These are phyloP conservation scores for Enteromius mattozi DNA, from an alignment of 2,797 vertebrate genomes.

Conservation along the genomic window DNA sequence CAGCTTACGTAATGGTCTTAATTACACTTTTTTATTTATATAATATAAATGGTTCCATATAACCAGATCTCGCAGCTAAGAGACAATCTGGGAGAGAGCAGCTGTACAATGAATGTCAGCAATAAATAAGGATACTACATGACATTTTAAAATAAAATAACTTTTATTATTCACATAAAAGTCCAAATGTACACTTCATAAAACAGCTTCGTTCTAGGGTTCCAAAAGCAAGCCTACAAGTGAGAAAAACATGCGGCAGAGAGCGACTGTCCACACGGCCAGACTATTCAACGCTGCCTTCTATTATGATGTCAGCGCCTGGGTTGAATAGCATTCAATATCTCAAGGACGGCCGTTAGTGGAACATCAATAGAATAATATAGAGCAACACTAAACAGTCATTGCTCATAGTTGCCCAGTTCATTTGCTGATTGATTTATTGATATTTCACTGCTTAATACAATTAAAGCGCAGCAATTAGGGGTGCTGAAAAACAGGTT, in stretches of 20 bases:
- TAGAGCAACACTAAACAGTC: slow-evolving; percentile 65
- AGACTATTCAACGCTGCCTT: slow-evolving; percentile 69
- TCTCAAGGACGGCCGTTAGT: slow-evolving; percentile 71
- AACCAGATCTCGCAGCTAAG: not conserved
- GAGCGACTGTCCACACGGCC: slow-evolving; percentile 63
- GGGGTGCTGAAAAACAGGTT: slow-evolving; percentile 74
- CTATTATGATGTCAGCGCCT: slow-evolving; percentile 85
- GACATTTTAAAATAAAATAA: not conserved
- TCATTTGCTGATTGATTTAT: slow-evolving; percentile 83
- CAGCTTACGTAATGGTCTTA: not conserved
- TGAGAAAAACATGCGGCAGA: slow-evolving; percentile 8
- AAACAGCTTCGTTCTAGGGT: not conserved
- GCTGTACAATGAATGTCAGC: not conserved
- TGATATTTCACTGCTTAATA: slow-evolving; percentile 75
- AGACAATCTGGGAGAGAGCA: slow-evolving; percentile 1
- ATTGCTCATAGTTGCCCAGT: slow-evolving; percentile 75
- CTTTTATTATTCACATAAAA: not conserved
- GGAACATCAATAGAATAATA: slow-evolving; percentile 79
- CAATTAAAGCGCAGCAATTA: slow-evolving; percentile 77
- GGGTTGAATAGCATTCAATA: slow-evolving; percentile 82
- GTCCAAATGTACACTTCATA: not conserved
- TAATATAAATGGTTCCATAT: not conserved
- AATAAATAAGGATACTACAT: not conserved
- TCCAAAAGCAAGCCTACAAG: slow-evolving; percentile 6
- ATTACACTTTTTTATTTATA: not conserved